These are phyloP conservation scores for Meteorus sp. DNA, from an alignment of 1,140 invertebrate species.

Conservation along the genomic window DNA sequence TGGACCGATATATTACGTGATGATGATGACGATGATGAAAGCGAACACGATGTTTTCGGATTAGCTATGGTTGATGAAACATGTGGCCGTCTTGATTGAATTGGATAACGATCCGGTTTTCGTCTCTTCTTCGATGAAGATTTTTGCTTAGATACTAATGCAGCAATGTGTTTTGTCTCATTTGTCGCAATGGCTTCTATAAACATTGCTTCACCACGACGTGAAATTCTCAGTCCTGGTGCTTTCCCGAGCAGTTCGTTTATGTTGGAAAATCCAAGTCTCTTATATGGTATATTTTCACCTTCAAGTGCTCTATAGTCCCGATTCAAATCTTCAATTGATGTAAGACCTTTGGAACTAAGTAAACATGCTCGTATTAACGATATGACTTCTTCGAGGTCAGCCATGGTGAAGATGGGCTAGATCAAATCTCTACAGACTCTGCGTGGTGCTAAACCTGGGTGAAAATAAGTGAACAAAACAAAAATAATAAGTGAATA, in stretches of 20 bases:
- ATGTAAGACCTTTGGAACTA: conserved; percentile 37
- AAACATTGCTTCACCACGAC: conserved; percentile 52
- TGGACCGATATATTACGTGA: too few relatives aligned
- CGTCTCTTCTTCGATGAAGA: conserved; percentile 46
- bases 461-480: too few relatives aligned
- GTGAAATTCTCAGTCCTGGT: conserved; percentile 56
- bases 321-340: conserved; percentile 30
- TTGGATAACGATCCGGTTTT: background rate
- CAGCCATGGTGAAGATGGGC: background rate
- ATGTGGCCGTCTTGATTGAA: background rate
- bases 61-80: background rate
- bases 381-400: conserved; percentile 29
- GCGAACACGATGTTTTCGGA: too few relatives aligned
- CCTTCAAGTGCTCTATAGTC: conserved; percentile 64
- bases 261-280: conserved; percentile 61
- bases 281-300: conserved; percentile 62
- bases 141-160: conserved; percentile 65
- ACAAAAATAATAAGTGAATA: too few relatives aligned
- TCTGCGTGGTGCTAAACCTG: too few relatives aligned
- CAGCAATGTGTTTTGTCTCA: conserved; percentile 62
- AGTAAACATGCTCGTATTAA: conserved; percentile 35
- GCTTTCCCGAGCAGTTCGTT: conserved; percentile 61
- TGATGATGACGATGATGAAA: too few relatives aligned
- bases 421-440: too few relatives aligned
- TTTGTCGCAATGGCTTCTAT: conserved; percentile 61